Evolutionary conservation across 2,888 invertebrate species (phyloP).

Genomic region (Allophyes oxyacanthae): DNA sequence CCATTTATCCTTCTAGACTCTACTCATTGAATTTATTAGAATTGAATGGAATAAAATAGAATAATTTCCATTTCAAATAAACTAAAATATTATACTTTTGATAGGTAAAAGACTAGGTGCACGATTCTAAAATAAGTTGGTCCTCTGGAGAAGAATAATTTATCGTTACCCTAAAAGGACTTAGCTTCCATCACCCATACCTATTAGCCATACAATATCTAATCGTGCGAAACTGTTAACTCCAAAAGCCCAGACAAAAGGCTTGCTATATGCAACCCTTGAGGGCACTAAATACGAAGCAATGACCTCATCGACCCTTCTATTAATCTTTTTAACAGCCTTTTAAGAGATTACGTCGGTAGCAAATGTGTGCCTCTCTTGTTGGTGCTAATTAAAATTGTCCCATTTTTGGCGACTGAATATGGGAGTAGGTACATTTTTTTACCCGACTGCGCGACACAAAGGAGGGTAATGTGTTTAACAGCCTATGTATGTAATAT

Average conservation of each 20-base stretch:
- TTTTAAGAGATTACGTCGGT: conserved; percentile 56
- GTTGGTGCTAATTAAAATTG: conserved; percentile 69
- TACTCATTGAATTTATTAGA: too few species aligned
- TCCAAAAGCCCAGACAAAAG: conserved; percentile 53
- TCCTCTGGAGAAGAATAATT: too few species aligned
- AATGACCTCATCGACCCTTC: conserved; percentile 75
- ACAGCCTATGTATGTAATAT: too few species aligned
- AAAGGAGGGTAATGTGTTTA: too few species aligned
- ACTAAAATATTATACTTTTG: too few species aligned
- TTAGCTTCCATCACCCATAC: conserved; percentile 29
- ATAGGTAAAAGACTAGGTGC: too few species aligned
- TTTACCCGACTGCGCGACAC: too few species aligned
- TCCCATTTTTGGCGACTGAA: conserved; percentile 26
- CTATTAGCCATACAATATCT: conserved; percentile 54
- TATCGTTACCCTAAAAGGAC: conserved; percentile 27
- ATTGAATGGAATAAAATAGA: too few species aligned
- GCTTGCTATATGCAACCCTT: conserved; percentile 66
- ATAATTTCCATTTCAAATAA: too few species aligned
- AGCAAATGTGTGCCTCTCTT: conserved; percentile 57
- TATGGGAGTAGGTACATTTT: conserved; percentile 1
- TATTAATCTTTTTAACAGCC: conserved; percentile 83
- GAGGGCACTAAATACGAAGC: conserved; percentile 78
- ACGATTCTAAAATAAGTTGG: too few species aligned
- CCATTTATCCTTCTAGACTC: too few species aligned
- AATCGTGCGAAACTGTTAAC: conserved; percentile 55